A percentile compares a stretch with the other conserved stretches of the same genome.
phyloP scores from a whole-genome alignment of 2,113 vertebrate genomes.

The Amazona vittata region DNA sequence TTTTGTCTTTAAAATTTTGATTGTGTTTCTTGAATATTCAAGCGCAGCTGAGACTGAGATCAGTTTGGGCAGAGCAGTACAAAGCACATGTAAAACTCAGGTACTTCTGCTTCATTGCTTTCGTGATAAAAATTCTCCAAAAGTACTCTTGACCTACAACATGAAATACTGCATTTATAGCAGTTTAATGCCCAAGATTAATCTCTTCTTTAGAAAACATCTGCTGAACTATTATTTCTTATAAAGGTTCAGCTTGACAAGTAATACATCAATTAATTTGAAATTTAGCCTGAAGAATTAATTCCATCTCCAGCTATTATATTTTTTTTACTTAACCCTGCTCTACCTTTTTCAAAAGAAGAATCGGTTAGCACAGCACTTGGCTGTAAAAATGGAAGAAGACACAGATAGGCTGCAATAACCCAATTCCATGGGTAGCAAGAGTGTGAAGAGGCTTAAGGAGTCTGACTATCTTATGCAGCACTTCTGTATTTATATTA shows the following conservation, averaged over 20 bases:
- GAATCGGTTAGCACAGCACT: neutral
- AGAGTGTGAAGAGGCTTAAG: neutral
- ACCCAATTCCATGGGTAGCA: neutral
- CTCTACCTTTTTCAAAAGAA: neutral
- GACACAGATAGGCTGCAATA: neutral
- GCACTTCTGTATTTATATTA: conserved; percentile 45
- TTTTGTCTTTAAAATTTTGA: neutral
- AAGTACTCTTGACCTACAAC: neutral
- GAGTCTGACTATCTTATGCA: neutral
- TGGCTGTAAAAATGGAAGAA: neutral
- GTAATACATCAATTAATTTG: neutral
- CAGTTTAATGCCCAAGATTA: neutral
- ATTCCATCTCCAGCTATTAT: neutral
- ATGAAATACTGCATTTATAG: neutral
- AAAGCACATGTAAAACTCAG: neutral
- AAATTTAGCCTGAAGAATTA: neutral
- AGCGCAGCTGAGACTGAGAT: neutral
- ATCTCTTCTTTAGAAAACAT: neutral
- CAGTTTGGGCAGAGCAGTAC: neutral
- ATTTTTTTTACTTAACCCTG: neutral
- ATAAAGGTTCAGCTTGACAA: neutral
- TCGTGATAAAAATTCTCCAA: neutral
- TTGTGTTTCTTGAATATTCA: neutral
- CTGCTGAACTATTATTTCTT: neutral
- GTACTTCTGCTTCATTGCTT: neutral